phyloP scores from a whole-genome alignment of 2,797 vertebrate genomes.

The Serranus cabrilla region DNA sequence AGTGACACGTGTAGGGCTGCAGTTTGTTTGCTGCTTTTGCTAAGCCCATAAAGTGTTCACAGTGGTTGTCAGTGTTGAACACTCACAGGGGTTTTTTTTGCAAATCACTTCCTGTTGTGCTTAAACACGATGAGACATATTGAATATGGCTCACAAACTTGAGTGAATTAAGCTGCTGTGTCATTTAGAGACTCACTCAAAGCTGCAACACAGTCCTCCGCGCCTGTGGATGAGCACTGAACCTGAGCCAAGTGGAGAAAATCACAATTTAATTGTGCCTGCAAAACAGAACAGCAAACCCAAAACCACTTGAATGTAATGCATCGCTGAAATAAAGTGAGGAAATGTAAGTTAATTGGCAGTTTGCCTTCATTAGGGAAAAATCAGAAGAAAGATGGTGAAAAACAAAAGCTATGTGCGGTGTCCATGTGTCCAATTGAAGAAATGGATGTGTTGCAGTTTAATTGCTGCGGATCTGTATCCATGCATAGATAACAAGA shows the following conservation, averaged over 20 bases:
- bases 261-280: constrained; percentile 49
- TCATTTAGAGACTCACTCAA: constrained; percentile 50
- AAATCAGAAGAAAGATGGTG: neutral
- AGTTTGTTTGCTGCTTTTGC: constrained; percentile 65
- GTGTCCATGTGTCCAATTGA: constrained; percentile 18
- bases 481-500: constrained; percentile 27
- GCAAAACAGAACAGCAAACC: constrained; percentile 21
- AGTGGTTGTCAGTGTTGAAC: constrained; percentile 61
- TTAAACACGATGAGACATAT: constrained; percentile 57
- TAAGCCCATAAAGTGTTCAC: constrained; percentile 61
- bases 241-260: constrained; percentile 47
- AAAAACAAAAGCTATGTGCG: constrained; percentile 5
- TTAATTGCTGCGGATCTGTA: constrained; percentile 22
- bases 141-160: constrained; percentile 56
- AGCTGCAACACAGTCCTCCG: constrained; percentile 32
- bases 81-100: constrained; percentile 52
- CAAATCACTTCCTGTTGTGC: constrained; percentile 70
- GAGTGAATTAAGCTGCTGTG: constrained; percentile 66
- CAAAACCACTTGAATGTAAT: constrained; percentile 36
- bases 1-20: constrained; percentile 38
- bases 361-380: constrained; percentile 11
- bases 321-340: constrained; percentile 27
- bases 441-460: constrained; percentile 11
- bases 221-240: constrained; percentile 42
- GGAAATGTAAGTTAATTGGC: constrained; percentile 35